Conservation (phyloP, 1,140 invertebrate genomes). For the Pomacea maculata region DNA sequence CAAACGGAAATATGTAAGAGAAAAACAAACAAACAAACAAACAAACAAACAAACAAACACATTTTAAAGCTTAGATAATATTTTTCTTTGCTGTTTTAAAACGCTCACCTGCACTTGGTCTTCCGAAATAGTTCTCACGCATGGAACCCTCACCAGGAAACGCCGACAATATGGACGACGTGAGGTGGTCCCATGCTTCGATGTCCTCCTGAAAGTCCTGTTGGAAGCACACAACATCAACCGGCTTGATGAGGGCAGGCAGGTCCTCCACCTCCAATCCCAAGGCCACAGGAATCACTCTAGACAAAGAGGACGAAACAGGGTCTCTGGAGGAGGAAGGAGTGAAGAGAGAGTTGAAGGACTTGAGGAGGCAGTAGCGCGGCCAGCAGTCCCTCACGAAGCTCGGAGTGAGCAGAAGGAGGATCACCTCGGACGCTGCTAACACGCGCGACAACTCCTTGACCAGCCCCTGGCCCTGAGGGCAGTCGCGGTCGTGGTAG, state of each 20-base stretch:
- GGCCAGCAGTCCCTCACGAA: conserved; percentile 26
- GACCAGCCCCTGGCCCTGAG: background rate
- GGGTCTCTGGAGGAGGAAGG: background rate
- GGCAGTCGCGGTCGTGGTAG: conserved; percentile 28
- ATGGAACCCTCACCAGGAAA: background rate
- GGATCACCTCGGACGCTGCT: conserved; percentile 20
- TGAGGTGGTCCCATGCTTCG: conserved; percentile 12
- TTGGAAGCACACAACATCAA: conserved; percentile 7
- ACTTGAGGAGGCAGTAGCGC: conserved; percentile 13
- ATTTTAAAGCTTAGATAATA: background rate
- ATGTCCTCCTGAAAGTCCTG: conserved; percentile 10
- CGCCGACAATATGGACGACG: conserved; percentile 3
- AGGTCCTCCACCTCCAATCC: conserved; percentile 13
- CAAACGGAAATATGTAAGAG: background rate
- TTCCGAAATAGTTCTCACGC: background rate
- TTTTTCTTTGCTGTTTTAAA: background rate
- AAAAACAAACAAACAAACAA: background rate
- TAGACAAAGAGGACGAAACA: too few species aligned
- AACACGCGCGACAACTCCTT: conserved; percentile 24
- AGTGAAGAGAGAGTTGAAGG: conserved; percentile 22
- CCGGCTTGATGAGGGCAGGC: background rate
- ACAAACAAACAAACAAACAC: conserved; percentile 4
- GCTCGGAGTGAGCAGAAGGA: conserved; percentile 26
- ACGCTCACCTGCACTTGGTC: background rate
- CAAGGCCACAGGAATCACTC: conserved; percentile 19